Base-by-base conservation (phyloP, 2,888 invertebrate species). In the Rhamnusium bicolor region DNA sequence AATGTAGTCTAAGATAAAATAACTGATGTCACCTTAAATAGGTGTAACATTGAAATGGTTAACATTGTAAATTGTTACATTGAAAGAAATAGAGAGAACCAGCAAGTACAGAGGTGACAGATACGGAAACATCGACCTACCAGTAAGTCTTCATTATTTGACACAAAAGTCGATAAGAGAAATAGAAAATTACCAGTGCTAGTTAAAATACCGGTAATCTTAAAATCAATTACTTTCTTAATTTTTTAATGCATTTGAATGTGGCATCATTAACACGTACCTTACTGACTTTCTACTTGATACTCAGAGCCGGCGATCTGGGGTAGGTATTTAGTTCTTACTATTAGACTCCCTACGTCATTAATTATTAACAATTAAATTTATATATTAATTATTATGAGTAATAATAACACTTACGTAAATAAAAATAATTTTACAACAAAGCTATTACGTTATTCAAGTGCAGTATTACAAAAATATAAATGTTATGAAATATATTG, bases 31-130 rank as follows among this genome's bases (percentile, higher is more conserved):
- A 75, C 74, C 79, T 74, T 71, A 79, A 79, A 79, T 74, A 77
- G 79, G 27, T 14, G 67, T 78, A 81, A 72, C 80, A 80, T 81
- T 80, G 80, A 81, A 77, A 79, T 73, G 77, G 73, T 75, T 73
- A 82, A 76, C 81, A 78, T 81, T 81, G 80, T 76, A 77, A 75
- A 78, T 79, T 69, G 76, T 79, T 79, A 74, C 79, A 80, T 81
- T 81, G 78, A 80, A 81, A 80, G 79, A 80, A 82, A 77, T 80
- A 77, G 79, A 79, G 78, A 81, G 80, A 63, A 74, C 74, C 62
- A 70, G 53, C 63, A 62, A 71, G 76, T 81, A 76, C 73, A 76
- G 75, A 73, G 73, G 73, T 73, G 78, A 69, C 80, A 80, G 77
- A 81, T 80, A 81, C 81, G 81, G 81, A 79, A 79, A 79, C 78